phyloP scores from a whole-genome alignment of 2,888 invertebrate genomes.

The Dynastes maya region DNA sequence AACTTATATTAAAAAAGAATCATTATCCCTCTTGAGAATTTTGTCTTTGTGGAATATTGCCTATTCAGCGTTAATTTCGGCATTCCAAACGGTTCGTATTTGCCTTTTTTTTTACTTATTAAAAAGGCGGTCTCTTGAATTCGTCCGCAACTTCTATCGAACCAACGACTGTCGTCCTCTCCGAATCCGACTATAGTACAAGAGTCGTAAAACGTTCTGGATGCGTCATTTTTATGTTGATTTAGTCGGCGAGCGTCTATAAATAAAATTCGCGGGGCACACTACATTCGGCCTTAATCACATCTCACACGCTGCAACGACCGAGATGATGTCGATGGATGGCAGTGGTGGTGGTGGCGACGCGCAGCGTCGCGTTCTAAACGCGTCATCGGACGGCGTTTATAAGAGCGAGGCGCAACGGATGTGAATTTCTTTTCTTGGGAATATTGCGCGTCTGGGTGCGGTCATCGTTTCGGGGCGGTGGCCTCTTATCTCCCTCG shows the following conservation, averaged over 20 bases:
- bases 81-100: constrained; percentile 32
- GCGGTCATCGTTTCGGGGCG: constrained; percentile 35
- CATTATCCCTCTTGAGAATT: neutral
- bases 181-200: constrained; percentile 15
- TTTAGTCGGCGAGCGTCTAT: constrained; percentile 41
- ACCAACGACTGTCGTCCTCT: neutral
- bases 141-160: neutral
- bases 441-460: constrained; percentile 4
- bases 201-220: constrained; percentile 31
- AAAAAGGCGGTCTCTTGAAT: constrained; percentile 2
- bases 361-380: neutral
- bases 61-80: constrained; percentile 24
- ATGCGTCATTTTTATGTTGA: constrained; percentile 42
- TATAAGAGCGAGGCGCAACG: neutral
- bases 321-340: constrained; percentile 3
- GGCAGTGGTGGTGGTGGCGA: neutral
- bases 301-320: constrained; percentile 33
- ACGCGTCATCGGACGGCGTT: constrained; percentile 13
- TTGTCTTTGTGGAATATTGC: neutral
- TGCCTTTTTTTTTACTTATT: constrained; percentile 32
- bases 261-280: constrained; percentile 43
- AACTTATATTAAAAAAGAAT: constrained; percentile 28
- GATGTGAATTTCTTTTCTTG: constrained; percentile 20
- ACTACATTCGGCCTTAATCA: constrained; percentile 42
- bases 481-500: constrained; percentile 3